Evolutionary conservation across 1,140 invertebrate species (phyloP).

Genomic region (Trigoniulus corallinus): DNA sequence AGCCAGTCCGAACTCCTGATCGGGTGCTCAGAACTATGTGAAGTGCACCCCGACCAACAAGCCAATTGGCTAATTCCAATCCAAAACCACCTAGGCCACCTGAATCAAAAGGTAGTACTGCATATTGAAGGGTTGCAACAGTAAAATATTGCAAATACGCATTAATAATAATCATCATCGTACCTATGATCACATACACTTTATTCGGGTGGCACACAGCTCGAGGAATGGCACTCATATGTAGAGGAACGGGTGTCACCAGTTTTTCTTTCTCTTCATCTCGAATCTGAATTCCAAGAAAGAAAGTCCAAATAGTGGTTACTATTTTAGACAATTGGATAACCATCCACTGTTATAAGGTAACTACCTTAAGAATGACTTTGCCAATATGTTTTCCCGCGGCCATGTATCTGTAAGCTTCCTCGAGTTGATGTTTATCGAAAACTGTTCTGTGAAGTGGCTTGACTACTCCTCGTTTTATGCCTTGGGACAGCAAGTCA

Average conservation of each 20-base stretch:
- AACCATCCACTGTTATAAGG: conserved; percentile 25
- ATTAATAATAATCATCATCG: neutral
- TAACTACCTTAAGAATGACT: conserved; percentile 33
- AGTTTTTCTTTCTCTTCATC: conserved; percentile 18
- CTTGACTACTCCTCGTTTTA: conserved; percentile 38
- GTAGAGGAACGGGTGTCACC: neutral
- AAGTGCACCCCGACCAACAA: conserved; percentile 64
- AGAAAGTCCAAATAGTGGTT: conserved; percentile 39
- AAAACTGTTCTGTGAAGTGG: conserved; percentile 32
- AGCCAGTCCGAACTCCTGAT: conserved; percentile 69
- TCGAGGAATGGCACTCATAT: neutral
- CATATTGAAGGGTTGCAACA: neutral
- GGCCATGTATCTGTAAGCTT: conserved; percentile 39
- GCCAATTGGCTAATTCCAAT: conserved; percentile 77
- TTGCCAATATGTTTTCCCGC: conserved; percentile 66
- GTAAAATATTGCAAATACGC: neutral
- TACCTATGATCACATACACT: conserved; percentile 34
- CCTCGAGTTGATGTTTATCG: conserved; percentile 29
- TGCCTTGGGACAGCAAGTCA: conserved; percentile 38
- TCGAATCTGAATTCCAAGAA: conserved; percentile 19
- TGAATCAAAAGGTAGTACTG: neutral
- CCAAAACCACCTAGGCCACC: conserved; percentile 84
- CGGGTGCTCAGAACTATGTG: conserved; percentile 73
- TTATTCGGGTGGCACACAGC: conserved; percentile 17
- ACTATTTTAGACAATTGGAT: conserved; percentile 35